Evolutionary conservation across 1,140 invertebrate genomes (phyloP).

Genomic region (Harlomillsia oculata): DNA sequence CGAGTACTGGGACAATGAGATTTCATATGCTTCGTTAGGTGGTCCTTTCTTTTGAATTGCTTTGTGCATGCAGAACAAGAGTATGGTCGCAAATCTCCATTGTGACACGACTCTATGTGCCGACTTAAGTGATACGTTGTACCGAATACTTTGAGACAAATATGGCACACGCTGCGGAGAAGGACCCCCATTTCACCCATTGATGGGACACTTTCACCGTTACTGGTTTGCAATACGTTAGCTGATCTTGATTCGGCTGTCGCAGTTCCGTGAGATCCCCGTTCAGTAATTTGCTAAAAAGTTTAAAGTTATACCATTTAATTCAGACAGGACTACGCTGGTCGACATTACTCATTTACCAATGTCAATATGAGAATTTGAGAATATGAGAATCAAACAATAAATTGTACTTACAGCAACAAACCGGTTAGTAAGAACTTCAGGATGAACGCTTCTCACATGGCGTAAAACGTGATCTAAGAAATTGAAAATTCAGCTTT

Average conservation of each 20-base stretch:
- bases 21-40: constrained; percentile 34
- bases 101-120: constrained; percentile 29
- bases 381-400: not conserved
- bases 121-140: constrained; percentile 31
- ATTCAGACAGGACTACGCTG: no score
- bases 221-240: not conserved
- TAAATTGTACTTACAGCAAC: constrained; percentile 14
- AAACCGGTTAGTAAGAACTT: constrained; percentile 29
- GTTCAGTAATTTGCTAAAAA: constrained; percentile 19
- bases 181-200: constrained; percentile 34
- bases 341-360: not conserved
- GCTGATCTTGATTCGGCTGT: not conserved
- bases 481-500: no score
- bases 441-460: constrained; percentile 33
- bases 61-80: constrained; percentile 28
- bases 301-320: no score
- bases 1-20: constrained; percentile 28
- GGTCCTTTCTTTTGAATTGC: constrained; percentile 35
- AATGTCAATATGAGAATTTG: not conserved
- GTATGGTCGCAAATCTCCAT: constrained; percentile 31
- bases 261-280: not conserved
- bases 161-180: constrained; percentile 29
- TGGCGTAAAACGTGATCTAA: constrained; percentile 33
- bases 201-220: constrained; percentile 10
- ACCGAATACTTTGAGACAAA: constrained; percentile 35